Percentiles rank a stretch among this genome's conserved stretches.
These are phyloP conservation scores for Ara ararauna DNA, from an alignment of 2,797 vertebrate species.

Conservation along the genomic window DNA sequence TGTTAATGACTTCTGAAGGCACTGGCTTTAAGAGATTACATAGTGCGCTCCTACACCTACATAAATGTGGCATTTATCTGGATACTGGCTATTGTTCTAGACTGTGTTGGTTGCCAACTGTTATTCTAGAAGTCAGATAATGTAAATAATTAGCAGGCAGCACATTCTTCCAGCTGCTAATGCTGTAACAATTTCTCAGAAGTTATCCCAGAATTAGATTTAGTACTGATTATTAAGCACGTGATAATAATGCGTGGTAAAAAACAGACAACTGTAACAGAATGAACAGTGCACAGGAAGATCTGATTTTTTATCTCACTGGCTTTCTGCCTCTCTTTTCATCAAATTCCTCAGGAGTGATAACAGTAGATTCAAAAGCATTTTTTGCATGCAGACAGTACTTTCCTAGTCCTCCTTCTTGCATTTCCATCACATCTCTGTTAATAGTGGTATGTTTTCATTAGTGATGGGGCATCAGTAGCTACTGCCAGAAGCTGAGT, in stretches of 20 bases:
- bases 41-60: neutral
- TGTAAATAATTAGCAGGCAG: neutral
- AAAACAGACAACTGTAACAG: neutral
- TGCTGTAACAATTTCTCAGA: neutral
- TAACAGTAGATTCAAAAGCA: neutral
- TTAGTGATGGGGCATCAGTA: neutral
- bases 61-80: neutral
- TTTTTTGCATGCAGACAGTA: neutral
- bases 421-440: neutral
- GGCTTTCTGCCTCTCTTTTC: neutral
- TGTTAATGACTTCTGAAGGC: neutral
- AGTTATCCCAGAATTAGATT: neutral
- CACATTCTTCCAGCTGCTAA: neutral
- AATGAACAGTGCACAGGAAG: neutral
- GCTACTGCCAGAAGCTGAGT: neutral
- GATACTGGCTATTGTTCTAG: neutral
- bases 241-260: neutral
- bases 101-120: neutral
- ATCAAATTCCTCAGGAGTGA: neutral
- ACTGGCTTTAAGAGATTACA: neutral
- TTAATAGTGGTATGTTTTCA: neutral
- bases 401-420: neutral
- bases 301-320: conserved; percentile 9
- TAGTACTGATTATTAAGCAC: conserved; percentile 4
- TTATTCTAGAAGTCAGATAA: neutral